Evolutionary conservation across 2,888 invertebrate genomes (phyloP).

Genomic region (Didymodactylos carnosus): DNA sequence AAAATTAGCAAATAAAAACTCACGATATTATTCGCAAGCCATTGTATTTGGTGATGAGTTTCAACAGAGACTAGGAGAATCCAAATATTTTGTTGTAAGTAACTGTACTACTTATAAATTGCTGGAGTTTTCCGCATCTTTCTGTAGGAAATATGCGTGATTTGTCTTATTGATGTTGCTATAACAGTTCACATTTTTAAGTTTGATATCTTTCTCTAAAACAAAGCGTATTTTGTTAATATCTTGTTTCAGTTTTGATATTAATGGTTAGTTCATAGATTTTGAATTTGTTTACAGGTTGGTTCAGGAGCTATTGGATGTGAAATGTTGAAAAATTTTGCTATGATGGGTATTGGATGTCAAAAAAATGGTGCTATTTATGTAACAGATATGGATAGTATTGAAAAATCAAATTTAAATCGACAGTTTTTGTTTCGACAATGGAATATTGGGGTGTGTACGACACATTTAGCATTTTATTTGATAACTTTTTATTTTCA

Average conservation of each 20-base stretch:
- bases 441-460: constrained; percentile 48
- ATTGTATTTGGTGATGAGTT: constrained; percentile 77
- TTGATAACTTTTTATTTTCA: background rate
- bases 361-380: constrained; percentile 44
- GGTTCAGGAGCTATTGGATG: constrained; percentile 52
- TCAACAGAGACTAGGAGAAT: constrained; percentile 56
- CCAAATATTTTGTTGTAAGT: constrained; percentile 37
- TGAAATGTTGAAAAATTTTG: constrained; percentile 89
- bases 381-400: constrained; percentile 96
- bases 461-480: background rate
- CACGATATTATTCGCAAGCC: constrained; percentile 55
- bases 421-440: constrained; percentile 90
- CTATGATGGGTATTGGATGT: constrained; percentile 77
- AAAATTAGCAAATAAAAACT: background rate
- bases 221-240: too few relatives aligned
- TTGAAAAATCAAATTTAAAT: constrained; percentile 93
- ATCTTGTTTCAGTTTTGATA: too few relatives aligned
- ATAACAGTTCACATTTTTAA: too few relatives aligned
- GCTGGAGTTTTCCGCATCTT: background rate
- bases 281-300: constrained; percentile 19
- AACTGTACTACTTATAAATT: background rate
- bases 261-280: too few relatives aligned
- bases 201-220: too few relatives aligned
- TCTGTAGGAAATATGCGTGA: too few relatives aligned
- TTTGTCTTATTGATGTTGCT: too few relatives aligned